A percentile compares a stretch with the other conserved stretches of the same genome.
Conservation (phyloP, 2,888 invertebrate genomes). For the Baronia brevicornis region DNA sequence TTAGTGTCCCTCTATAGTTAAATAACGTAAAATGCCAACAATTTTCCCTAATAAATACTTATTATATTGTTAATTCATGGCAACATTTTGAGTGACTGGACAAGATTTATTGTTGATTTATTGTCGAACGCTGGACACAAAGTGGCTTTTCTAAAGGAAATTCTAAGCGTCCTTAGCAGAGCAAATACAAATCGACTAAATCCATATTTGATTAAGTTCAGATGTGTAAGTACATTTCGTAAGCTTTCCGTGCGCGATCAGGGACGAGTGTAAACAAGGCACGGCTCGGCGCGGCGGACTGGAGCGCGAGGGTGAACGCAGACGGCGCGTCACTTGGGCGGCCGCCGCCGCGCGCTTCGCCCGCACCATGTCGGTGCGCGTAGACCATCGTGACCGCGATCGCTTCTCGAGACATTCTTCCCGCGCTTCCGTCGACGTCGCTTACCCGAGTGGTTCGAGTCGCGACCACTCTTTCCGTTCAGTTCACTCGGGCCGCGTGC, state of each 20-base stretch:
- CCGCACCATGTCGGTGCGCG: conserved; percentile 71
- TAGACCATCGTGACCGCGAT: conserved; percentile 65
- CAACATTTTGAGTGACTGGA: conserved; percentile 6
- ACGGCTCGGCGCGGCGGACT: conserved; percentile 42
- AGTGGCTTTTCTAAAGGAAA: conserved; percentile 21
- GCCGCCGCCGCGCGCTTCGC: conserved; percentile 68
- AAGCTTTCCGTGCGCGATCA: conserved; percentile 49
- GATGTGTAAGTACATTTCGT: conserved; percentile 56
- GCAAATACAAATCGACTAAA: conserved; percentile 47
- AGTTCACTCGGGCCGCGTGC: conserved; percentile 65
- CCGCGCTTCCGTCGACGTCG: conserved; percentile 66
- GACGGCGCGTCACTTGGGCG: conserved; percentile 69
- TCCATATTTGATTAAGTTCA: conserved; percentile 44
- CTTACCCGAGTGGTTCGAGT: conserved; percentile 56
- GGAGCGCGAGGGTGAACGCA: conserved; percentile 18
- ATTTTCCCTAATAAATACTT: too few species aligned
- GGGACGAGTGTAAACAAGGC: conserved; percentile 64
- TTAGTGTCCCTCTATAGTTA: too few species aligned
- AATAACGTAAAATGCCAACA: too few species aligned
- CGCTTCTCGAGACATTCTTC: conserved; percentile 69
- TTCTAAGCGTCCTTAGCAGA: conserved; percentile 48
- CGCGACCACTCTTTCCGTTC: conserved; percentile 67
- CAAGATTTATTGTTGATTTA: conserved; percentile 1
- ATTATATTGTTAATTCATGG: too few species aligned
- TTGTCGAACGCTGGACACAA: too few species aligned